A percentile compares a stretch with the other conserved stretches of the same genome.
These are phyloP conservation scores for Blastobasis adustella DNA, from an alignment of 2,888 invertebrate genomes.

Conservation along the genomic window DNA sequence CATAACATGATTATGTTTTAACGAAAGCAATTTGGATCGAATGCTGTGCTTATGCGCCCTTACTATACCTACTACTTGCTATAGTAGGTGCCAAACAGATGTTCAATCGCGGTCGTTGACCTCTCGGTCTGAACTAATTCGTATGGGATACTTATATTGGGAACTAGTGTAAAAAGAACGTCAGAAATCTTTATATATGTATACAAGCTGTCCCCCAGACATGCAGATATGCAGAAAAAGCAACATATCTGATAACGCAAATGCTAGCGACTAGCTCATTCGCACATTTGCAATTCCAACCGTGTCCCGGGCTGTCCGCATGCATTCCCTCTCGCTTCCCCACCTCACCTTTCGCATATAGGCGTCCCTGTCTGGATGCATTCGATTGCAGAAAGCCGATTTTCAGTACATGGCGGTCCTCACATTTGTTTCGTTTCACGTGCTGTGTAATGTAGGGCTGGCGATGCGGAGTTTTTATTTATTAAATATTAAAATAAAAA, in stretches of 20 bases:
- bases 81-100: too few relatives aligned
- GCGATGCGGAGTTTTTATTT: background rate
- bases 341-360: conserved; percentile 4
- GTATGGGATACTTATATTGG: too few relatives aligned
- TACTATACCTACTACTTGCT: too few relatives aligned
- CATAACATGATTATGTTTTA: too few relatives aligned
- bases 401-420: conserved; percentile 37
- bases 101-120: too few relatives aligned
- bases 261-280: conserved; percentile 13
- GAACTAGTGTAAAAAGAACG: too few relatives aligned
- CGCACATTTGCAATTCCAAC: conserved; percentile 56
- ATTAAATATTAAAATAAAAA: too few relatives aligned
- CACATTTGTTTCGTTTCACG: conserved; percentile 53
- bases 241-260: conserved; percentile 7
- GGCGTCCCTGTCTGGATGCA: conserved; percentile 28
- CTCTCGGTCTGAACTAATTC: too few relatives aligned
- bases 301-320: conserved; percentile 61
- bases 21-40: too few relatives aligned
- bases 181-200: too few relatives aligned
- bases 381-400: conserved; percentile 57
- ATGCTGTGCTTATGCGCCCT: too few relatives aligned
- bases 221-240: background rate
- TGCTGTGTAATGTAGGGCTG: conserved; percentile 26
- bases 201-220: too few relatives aligned
- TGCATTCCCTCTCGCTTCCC: conserved; percentile 32